These are phyloP conservation scores for Calliphora vomitoria DNA, from an alignment of 2,888 invertebrate genomes.

Conservation along the genomic window DNA sequence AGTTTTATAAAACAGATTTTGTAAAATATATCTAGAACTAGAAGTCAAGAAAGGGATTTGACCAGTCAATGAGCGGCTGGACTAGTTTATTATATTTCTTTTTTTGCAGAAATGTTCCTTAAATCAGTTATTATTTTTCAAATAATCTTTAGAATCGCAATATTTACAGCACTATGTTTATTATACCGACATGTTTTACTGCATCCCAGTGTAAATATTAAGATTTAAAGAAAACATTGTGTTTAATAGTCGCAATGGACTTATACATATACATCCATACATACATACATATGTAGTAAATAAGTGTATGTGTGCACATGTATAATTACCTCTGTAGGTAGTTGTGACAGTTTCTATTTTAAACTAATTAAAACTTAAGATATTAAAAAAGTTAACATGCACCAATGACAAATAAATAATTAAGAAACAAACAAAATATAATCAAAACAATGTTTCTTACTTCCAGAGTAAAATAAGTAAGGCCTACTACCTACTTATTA, in stretches of 20 bases:
- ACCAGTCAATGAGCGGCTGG: too few species aligned
- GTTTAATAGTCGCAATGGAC: slow-evolving; percentile 1
- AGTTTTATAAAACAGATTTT: too few species aligned
- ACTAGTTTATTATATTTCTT: too few species aligned
- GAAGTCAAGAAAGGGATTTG: too few species aligned
- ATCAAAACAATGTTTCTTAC: background rate
- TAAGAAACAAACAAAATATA: background rate
- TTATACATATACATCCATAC: background rate
- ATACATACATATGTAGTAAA: background rate
- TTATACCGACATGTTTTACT: background rate
- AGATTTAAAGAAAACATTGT: slow-evolving; percentile 12
- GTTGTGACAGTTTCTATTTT: slow-evolving; percentile 7
- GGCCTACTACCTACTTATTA: background rate
- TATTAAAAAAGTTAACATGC: background rate
- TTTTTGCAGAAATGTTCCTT: too few species aligned
- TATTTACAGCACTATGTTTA: background rate
- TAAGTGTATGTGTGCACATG: background rate
- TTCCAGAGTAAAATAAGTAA: background rate
- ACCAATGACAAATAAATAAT: slow-evolving; percentile 10
- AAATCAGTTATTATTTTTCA: background rate
- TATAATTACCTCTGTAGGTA: background rate
- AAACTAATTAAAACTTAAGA: slow-evolving; percentile 31
- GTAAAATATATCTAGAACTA: too few species aligned
- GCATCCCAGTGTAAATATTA: background rate
- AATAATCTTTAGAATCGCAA: too few species aligned